Conservation (phyloP, 2,797 vertebrate genomes). For the Myotis vivesi region DNA sequence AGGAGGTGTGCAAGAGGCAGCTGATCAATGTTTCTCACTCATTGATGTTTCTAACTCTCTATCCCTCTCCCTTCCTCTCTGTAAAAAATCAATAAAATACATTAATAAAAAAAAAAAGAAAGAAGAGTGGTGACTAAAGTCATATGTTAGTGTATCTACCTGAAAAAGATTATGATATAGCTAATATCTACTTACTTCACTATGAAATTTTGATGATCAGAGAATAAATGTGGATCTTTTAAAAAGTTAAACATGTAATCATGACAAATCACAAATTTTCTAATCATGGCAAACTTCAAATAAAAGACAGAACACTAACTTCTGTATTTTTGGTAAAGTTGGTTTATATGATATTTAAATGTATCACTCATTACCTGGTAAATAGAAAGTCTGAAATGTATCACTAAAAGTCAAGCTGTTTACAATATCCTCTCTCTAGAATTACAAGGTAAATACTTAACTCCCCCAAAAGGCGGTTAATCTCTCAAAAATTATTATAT, state of each 20-base stretch:
- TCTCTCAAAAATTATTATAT: conserved; percentile 21
- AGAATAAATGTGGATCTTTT: background rate
- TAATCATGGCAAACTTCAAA: conserved; percentile 2
- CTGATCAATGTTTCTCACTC: too few species aligned
- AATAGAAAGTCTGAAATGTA: background rate
- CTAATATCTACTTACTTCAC: background rate
- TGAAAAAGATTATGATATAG: background rate
- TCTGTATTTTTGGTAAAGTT: background rate
- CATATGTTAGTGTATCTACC: background rate
- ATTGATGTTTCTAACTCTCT: too few species aligned
- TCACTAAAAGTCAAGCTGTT: conserved; percentile 21
- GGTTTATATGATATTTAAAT: conserved; percentile 4
- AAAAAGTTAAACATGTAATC: background rate
- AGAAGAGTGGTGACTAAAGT: background rate
- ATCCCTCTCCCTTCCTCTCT: too few species aligned
- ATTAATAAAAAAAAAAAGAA: background rate
- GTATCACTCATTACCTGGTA: background rate
- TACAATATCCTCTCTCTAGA: conserved; percentile 42
- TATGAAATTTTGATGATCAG: background rate
- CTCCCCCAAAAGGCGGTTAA: background rate
- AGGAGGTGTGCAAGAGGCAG: too few species aligned
- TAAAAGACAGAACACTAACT: background rate
- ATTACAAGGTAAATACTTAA: conserved; percentile 28
- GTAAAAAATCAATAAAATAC: too few species aligned
- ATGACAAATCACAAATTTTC: background rate